Percentiles rank a stretch among this genome's conserved stretches.
These are phyloP conservation scores for Ctenochaetus hawaiiensis DNA, from an alignment of 2,797 vertebrate genomes.

Conservation along the genomic window DNA sequence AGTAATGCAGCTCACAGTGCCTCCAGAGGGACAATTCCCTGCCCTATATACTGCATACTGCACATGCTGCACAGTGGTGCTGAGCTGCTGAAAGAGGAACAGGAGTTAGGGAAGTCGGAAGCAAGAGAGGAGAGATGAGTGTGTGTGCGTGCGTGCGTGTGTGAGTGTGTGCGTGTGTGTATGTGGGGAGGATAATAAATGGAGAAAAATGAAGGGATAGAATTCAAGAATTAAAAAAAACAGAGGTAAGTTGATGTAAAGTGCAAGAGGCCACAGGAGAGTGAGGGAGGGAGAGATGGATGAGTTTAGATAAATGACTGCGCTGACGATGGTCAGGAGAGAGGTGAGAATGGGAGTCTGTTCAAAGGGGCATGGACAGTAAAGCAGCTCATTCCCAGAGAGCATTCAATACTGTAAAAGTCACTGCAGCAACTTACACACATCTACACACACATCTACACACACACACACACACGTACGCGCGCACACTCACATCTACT, in stretches of 20 bases:
- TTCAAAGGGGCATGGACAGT: conserved; percentile 58
- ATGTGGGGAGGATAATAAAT: conserved; percentile 16
- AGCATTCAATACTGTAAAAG: conserved; percentile 37
- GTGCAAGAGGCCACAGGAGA: conserved; percentile 21
- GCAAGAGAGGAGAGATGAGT: conserved; percentile 14
- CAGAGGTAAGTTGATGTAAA: conserved; percentile 32
- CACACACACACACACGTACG: conserved; percentile 8
- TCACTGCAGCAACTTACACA: conserved; percentile 57
- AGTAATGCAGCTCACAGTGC: conserved; percentile 72
- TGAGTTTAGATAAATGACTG: conserved; percentile 59
- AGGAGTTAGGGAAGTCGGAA: conserved; percentile 16
- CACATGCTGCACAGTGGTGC: conserved; percentile 43
- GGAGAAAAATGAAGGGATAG: conserved; percentile 7
- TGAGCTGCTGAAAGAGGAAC: conserved; percentile 61
- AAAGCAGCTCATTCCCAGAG: conserved; percentile 60
- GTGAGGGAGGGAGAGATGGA: conserved; percentile 38
- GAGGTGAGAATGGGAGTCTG: conserved; percentile 61
- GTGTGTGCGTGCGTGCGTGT: not conserved
- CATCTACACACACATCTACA: conserved; percentile 1
- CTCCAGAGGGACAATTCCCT: conserved; percentile 78
- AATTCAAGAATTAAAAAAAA: not conserved
- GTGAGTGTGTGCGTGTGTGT: no score
- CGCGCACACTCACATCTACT: no score
- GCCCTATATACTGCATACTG: conserved; percentile 73
- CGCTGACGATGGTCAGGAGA: conserved; percentile 40